phyloP scores from a whole-genome alignment of 2,113 vertebrate species.

The Seriola quinqueradiata region DNA sequence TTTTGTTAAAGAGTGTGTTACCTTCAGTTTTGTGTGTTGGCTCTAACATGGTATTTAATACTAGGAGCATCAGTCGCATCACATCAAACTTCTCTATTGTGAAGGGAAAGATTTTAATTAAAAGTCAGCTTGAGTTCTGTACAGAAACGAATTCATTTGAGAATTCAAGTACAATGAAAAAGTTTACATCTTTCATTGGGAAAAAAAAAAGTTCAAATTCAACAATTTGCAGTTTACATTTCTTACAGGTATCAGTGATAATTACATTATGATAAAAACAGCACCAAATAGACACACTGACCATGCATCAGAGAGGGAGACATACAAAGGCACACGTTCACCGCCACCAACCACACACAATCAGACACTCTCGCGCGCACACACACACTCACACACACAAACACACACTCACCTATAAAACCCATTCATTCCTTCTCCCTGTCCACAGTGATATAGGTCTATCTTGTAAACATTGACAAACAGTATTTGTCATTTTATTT shows the following conservation, averaged over 20 bases:
- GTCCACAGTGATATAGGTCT: constrained; percentile 87
- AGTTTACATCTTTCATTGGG: constrained; percentile 64
- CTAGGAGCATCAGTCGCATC: not conserved
- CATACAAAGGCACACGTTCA: constrained; percentile 66
- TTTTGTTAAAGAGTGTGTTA: not conserved
- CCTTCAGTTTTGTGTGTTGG: too few species aligned
- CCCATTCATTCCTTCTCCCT: constrained; percentile 60
- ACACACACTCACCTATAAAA: constrained; percentile 23
- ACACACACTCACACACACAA: constrained; percentile 3
- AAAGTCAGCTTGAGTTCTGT: constrained; percentile 70
- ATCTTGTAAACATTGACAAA: constrained; percentile 85
- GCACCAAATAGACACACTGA: constrained; percentile 83
- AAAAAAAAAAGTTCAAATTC: constrained; percentile 66
- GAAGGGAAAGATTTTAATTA: constrained; percentile 72
- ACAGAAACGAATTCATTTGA: constrained; percentile 74
- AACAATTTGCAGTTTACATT: constrained; percentile 76
- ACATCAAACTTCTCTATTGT: not conserved
- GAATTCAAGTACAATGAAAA: constrained; percentile 82
- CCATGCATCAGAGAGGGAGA: constrained; percentile 83
- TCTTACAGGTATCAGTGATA: constrained; percentile 78
- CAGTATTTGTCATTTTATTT: constrained; percentile 66
- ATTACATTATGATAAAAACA: constrained; percentile 81
- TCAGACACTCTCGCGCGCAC: constrained; percentile 33
- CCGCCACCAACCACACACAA: constrained; percentile 24
- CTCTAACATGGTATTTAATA: not conserved